phyloP scores from a whole-genome alignment of 2,888 invertebrate species.

The Thalpophila matura region DNA sequence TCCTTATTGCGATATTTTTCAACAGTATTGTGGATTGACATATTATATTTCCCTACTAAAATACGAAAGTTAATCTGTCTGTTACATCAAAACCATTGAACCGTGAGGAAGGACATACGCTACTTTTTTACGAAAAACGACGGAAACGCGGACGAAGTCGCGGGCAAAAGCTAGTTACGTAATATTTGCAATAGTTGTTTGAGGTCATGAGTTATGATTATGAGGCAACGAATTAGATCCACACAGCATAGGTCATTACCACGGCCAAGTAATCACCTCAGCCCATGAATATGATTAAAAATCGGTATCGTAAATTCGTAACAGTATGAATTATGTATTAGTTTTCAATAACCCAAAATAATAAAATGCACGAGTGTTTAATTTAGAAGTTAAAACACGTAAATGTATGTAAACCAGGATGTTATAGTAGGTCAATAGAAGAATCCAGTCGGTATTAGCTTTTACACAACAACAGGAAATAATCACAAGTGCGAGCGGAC shows the following conservation, averaged over 20 bases:
- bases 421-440: slow-evolving; percentile 42
- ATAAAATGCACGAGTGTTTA: background rate
- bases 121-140: too few species aligned
- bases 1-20: too few species aligned
- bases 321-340: background rate
- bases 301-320: too few species aligned
- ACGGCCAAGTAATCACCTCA: background rate
- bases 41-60: too few species aligned
- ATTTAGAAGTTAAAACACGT: slow-evolving; percentile 6
- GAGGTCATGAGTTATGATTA: background rate
- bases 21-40: too few species aligned
- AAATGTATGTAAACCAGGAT: slow-evolving; percentile 23
- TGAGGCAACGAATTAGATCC: background rate
- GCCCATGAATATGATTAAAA: background rate
- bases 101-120: too few species aligned
- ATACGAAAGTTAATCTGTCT: too few species aligned
- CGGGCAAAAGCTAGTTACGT: too few species aligned
- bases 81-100: too few species aligned
- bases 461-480: slow-evolving; percentile 47
- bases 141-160: too few species aligned
- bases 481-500: slow-evolving; percentile 15
- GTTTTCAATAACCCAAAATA: background rate
- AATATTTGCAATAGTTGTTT: background rate
- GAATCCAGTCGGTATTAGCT: slow-evolving; percentile 30
- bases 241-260: background rate